Percentiles rank a stretch among this genome's conserved stretches.
Evolutionary conservation across 2,113 vertebrate genomes (phyloP).

Genomic region (Gavialis gangeticus): DNA sequence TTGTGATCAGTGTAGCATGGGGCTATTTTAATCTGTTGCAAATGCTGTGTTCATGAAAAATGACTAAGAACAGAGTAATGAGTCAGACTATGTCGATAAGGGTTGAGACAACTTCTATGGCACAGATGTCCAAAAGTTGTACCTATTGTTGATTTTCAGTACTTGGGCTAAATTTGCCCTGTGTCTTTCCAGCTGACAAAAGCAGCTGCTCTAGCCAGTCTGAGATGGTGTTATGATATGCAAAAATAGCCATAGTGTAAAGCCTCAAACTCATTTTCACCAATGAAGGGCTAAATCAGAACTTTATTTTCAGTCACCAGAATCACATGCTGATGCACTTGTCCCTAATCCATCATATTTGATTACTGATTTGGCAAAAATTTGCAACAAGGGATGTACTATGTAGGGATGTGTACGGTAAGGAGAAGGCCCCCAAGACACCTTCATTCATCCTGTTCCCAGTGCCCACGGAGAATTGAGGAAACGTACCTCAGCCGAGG

Average conservation of each 20-base stretch:
- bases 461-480: background rate
- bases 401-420: fast-evolving
- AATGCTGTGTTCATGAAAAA: background rate
- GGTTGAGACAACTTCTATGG: background rate
- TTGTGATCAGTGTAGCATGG: background rate
- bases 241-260: background rate
- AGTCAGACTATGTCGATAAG: background rate
- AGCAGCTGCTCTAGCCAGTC: background rate
- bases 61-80: background rate
- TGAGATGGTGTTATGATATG: background rate
- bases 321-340: background rate
- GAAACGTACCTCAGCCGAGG: background rate
- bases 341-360: background rate
- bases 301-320: background rate
- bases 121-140: background rate
- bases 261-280: background rate
- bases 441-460: background rate
- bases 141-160: background rate
- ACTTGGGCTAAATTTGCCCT: background rate
- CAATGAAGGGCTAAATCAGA: background rate
- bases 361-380: background rate
- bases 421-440: background rate
- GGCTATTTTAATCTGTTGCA: background rate
- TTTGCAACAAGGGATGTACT: fast-evolving
- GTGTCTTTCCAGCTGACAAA: background rate